These are phyloP conservation scores for Sinohyriopsis cumingii DNA, from an alignment of 2,888 invertebrate species.

Conservation along the genomic window DNA sequence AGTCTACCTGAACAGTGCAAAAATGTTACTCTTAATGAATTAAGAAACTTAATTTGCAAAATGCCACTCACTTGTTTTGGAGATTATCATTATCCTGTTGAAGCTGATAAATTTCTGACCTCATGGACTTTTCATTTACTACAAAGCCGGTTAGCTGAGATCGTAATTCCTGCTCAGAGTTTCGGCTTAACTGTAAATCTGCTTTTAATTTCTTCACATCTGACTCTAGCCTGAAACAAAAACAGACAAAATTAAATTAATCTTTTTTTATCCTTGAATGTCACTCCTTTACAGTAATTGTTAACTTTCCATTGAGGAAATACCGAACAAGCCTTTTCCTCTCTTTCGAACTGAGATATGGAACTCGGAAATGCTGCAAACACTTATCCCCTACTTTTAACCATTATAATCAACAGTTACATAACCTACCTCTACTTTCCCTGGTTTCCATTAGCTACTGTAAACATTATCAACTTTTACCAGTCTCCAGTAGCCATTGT, in stretches of 20 bases:
- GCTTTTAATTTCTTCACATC: constrained; percentile 82
- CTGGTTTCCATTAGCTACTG: too few species aligned
- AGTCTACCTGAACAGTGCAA: too few species aligned
- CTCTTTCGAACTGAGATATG: too few species aligned
- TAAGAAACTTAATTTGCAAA: background rate
- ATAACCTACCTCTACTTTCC: too few species aligned
- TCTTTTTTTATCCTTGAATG: constrained; percentile 28
- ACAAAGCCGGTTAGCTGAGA: constrained; percentile 79
- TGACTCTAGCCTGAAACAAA: constrained; percentile 78
- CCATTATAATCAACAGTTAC: too few species aligned
- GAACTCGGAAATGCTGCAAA: too few species aligned
- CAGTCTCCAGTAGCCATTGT: too few species aligned
- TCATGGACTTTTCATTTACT: constrained; percentile 80
- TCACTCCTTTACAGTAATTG: background rate
- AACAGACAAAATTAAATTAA: background rate
- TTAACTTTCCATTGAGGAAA: too few species aligned
- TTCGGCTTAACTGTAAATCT: constrained; percentile 83
- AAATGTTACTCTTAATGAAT: background rate
- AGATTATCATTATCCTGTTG: constrained; percentile 91
- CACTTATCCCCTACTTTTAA: too few species aligned
- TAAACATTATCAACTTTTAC: too few species aligned
- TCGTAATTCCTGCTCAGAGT: constrained; percentile 82
- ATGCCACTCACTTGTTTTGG: constrained; percentile 82
- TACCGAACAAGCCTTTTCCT: too few species aligned
- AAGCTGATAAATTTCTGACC: constrained; percentile 83